These are phyloP conservation scores for Clunio marinus DNA, from an alignment of 2,888 invertebrate species.

Conservation along the genomic window DNA sequence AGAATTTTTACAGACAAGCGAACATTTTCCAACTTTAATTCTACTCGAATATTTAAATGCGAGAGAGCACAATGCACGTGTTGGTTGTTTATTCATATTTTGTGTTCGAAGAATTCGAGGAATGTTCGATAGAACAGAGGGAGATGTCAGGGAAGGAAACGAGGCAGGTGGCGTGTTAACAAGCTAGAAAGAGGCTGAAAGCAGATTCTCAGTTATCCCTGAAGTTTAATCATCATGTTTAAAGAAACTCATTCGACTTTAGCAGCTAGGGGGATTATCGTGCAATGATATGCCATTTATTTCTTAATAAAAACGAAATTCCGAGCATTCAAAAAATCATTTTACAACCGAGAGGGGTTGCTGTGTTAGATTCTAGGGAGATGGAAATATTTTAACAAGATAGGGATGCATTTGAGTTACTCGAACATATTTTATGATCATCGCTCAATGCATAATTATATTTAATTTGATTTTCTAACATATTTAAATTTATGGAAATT, in stretches of 20 bases:
- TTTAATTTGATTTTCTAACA: conserved; percentile 35
- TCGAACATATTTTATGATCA: conserved; percentile 28
- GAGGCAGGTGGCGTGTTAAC: conserved; percentile 18
- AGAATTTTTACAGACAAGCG: conserved; percentile 7
- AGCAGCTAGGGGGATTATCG: conserved; percentile 21
- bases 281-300: conserved; percentile 39
- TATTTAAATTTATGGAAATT: conserved; percentile 38
- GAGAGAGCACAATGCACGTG: conserved; percentile 28
- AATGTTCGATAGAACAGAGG: conserved; percentile 1
- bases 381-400: conserved; percentile 20
- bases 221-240: conserved; percentile 13
- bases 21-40: background rate
- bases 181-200: background rate
- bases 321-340: conserved; percentile 34
- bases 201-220: background rate
- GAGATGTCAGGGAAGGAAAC: conserved; percentile 4
- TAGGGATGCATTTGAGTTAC: conserved; percentile 21
- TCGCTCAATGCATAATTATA: conserved; percentile 32
- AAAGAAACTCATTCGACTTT: background rate
- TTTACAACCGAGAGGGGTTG: conserved; percentile 23
- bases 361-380: background rate
- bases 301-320: conserved; percentile 36
- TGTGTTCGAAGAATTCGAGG: conserved; percentile 19
- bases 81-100: conserved; percentile 39
- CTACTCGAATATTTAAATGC: background rate